phyloP scores from a whole-genome alignment of 2,797 vertebrate genomes.

The Etheostoma nigrum region DNA sequence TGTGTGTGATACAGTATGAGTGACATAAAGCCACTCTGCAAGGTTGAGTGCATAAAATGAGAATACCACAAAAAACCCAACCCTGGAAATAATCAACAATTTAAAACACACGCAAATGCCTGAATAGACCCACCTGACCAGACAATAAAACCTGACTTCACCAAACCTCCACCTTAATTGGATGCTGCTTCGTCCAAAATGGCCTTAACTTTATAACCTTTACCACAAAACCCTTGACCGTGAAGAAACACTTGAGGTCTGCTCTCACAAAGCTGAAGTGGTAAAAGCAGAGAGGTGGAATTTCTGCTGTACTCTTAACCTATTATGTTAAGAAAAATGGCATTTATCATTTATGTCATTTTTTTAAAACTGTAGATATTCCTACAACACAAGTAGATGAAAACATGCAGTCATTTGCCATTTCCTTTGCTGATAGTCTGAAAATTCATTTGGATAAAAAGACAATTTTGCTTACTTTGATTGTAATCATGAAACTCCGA shows the following conservation, averaged over 20 bases:
- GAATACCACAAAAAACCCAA: conserved; percentile 54
- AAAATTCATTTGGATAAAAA: neutral
- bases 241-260: conserved; percentile 44
- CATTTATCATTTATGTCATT: neutral
- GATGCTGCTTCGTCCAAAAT: conserved; percentile 23
- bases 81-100: conserved; percentile 51
- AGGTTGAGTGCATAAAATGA: conserved; percentile 32
- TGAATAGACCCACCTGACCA: conserved; percentile 47
- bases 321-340: neutral
- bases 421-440: neutral
- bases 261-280: conserved; percentile 20
- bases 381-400: too few species aligned
- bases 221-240: conserved; percentile 40
- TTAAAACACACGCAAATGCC: conserved; percentile 47
- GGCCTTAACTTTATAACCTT: conserved; percentile 30
- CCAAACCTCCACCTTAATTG: conserved; percentile 66
- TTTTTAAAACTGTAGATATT: neutral
- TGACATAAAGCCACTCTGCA: conserved; percentile 17
- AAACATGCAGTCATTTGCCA: neutral
- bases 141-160: conserved; percentile 57
- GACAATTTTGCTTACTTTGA: neutral
- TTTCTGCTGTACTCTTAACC: conserved; percentile 19
- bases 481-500: neutral
- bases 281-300: conserved; percentile 32
- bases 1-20: conserved; percentile 15